These are phyloP conservation scores for Eufriesea mexicana DNA, from an alignment of 1,140 invertebrate genomes.

Conservation along the genomic window DNA sequence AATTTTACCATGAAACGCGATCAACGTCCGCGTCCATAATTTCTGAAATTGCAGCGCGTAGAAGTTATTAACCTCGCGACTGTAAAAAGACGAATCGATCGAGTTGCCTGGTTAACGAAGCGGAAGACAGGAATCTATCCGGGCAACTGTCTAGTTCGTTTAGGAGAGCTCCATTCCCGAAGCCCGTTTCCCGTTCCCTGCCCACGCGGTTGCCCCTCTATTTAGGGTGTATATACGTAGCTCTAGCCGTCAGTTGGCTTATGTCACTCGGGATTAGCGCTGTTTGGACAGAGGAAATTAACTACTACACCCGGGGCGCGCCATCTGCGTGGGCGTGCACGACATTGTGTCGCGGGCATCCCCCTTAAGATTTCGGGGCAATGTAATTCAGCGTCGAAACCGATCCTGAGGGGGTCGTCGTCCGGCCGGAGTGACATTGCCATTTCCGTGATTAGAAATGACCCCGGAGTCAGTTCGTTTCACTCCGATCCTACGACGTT, in stretches of 20 bases:
- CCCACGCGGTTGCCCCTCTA: slow-evolving; percentile 27
- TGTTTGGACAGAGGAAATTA: slow-evolving; percentile 82
- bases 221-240: slow-evolving; percentile 66
- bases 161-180: slow-evolving; percentile 17
- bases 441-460: slow-evolving; percentile 66
- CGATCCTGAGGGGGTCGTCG: slow-evolving; percentile 61
- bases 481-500: slow-evolving; percentile 38
- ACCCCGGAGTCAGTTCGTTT: slow-evolving; percentile 54
- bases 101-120: background rate
- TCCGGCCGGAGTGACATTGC: slow-evolving; percentile 49
- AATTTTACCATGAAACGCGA: too few species aligned
- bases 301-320: slow-evolving; percentile 69
- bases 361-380: slow-evolving; percentile 70
- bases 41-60: too few species aligned
- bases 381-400: slow-evolving; percentile 68
- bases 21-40: too few species aligned
- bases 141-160: slow-evolving; percentile 47
- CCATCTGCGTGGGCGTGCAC: slow-evolving; percentile 74
- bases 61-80: background rate
- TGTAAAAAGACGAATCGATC: background rate
- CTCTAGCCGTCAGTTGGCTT: slow-evolving; percentile 77
- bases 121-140: slow-evolving; percentile 23
- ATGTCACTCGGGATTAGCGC: slow-evolving; percentile 81
- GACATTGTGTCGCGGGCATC: slow-evolving; percentile 69
- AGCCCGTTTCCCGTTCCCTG: slow-evolving; percentile 37